Evolutionary conservation across 2,888 invertebrate species (phyloP).

Genomic region (Aporophyla nigra): DNA sequence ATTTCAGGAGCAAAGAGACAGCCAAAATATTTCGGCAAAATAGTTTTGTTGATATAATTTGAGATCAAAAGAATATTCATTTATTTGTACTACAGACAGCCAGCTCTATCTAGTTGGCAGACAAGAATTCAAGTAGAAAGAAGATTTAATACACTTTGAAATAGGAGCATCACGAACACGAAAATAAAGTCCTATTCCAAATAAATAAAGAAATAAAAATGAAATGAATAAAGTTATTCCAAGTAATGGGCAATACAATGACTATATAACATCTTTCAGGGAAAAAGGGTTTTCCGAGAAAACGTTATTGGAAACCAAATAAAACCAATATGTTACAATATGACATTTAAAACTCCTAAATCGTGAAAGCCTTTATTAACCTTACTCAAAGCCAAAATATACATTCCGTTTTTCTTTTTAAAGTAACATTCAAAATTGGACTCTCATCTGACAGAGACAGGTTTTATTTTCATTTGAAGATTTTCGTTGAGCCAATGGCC

Average conservation of each 20-base stretch:
- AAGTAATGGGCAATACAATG: neutral
- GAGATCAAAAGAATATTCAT: too few species aligned
- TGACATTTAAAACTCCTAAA: slow-evolving; percentile 47
- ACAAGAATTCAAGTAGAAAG: neutral
- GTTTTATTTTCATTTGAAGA: slow-evolving; percentile 14
- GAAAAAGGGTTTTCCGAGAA: slow-evolving; percentile 19
- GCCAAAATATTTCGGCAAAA: neutral
- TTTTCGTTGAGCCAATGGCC: neutral
- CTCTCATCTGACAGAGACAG: fast-evolving
- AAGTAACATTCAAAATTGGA: neutral
- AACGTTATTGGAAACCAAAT: slow-evolving; percentile 47
- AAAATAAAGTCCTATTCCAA: neutral
- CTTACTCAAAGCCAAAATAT: slow-evolving; percentile 22
- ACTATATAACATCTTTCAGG: neutral
- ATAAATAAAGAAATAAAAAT: too few species aligned
- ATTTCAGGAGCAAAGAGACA: neutral
- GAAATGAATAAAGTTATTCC: neutral
- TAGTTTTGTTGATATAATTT: too few species aligned
- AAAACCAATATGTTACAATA: slow-evolving; percentile 33
- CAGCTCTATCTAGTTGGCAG: too few species aligned
- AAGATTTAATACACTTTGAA: neutral
- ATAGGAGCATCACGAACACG: neutral
- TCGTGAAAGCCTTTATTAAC: slow-evolving; percentile 38
- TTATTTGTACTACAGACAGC: too few species aligned
- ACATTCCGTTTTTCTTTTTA: neutral